Evolutionary conservation across 2,113 vertebrate genomes (phyloP), one percentile per base, ranked within the genome.

Genomic region (Taxidea taxus): DNA sequence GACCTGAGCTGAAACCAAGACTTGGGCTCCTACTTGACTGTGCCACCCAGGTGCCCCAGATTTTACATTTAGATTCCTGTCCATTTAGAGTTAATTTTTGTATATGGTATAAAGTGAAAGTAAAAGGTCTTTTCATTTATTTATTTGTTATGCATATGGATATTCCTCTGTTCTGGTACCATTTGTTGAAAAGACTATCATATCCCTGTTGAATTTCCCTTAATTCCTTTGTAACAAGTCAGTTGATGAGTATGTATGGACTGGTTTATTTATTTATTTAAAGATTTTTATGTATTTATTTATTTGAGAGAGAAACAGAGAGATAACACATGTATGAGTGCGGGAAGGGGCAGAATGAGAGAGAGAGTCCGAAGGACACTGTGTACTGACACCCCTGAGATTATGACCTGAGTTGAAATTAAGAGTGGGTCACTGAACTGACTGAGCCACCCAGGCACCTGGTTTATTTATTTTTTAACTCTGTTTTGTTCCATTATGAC

Each of bases 151-250:
- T 39, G 25, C 8, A 44, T 82, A 44, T 56, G 62, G 62, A 27
- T 44, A 72, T 70, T 31, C 37, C 29, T 64, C 70, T 83, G 7
- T 39, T 91, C 78, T 82, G 42, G 14, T 51, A 51, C 15, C n/a
- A 86, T 64, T 58, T 81, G 23, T 94, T 87, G 23, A 87, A 87
- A 87, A 29, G 54, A 83, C 20, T 88, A 58, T 81, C 31, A 64
- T 75, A 74, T 75, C 56, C 37, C 44, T 21, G 18, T 77, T 85
- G 29, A 64, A 85, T 90, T 85, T 56, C 23, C 56, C 66, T 51
- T 75, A 7, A 21, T 34, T 60, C 66, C 66, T 84, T 77, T 90
- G 21, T 56, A 95, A 64, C 31, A 56, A 29, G 77, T 54, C 37
- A n/a, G 16, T 58, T 94, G 49, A 34, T 34, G 68, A 70, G 37